Base-by-base conservation (phyloP, 2,113 vertebrate genomes). In the Orycteropus afer region DNA sequence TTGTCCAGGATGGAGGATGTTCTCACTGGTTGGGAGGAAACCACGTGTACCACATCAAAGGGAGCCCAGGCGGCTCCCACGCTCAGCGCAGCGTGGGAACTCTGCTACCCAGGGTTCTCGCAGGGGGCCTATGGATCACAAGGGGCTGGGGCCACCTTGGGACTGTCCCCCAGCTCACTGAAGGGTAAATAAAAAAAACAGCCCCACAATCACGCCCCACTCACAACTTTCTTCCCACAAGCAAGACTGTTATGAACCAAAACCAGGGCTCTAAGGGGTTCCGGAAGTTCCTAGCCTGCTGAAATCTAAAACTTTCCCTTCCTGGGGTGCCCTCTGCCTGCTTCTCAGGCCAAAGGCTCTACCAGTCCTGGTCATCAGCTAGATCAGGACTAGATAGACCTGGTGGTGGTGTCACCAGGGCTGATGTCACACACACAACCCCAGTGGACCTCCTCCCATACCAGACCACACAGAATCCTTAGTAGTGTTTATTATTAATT, bases 1-100 rank as follows among this genome's bases (percentile, higher is more conserved):
- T 45, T 93, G 94, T 92, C 95, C 93, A 90, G 85, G 79, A 20
- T 55, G 17, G 53, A 93, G 86, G 96, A 91, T 95, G 83, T 89
- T 95, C 96, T 97, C 51, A 53, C 82, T 92, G 88, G 55, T 55
- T 69, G 0, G 32, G 82, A 97, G 96, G 96, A 97, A 97, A 53
- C 67, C 0, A 81, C 22, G 0, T 22, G 5, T n/a, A 85, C 97
- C 97, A 97, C 97, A 97, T 97, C 96, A 97, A 97, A 97, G 93
- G 71, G 93, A 80, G 92, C 95, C 93, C 14, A 8, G 89, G 90
- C 22, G 89, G 93, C 93, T 97, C 97, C 91, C 97, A 97, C 94
- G 63, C 93, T 94, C 27, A 0, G 42, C 47, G 82, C 1, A 0
- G 67, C 91, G 84, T 97, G 97, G 86, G 97, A 97, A 97, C 95